Percentiles rank a stretch among this genome's conserved stretches.
phyloP scores from a whole-genome alignment of 2,797 vertebrate genomes.

The Aviceda leuphotes region DNA sequence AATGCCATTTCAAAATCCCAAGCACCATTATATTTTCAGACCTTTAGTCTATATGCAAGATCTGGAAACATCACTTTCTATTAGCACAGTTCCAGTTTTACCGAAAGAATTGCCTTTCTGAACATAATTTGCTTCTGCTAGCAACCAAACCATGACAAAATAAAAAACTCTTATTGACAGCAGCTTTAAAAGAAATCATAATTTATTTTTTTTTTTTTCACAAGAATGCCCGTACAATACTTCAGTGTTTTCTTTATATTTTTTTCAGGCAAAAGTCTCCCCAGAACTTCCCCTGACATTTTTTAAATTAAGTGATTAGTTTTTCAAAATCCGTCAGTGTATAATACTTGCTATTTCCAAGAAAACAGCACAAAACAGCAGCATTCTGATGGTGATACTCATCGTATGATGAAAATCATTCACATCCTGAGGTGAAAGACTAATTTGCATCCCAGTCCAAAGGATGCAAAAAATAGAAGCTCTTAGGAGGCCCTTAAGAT shows the following conservation, averaged over 20 bases:
- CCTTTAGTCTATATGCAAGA: background rate
- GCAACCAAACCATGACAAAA: background rate
- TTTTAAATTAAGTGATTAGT: accelerated
- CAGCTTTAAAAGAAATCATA: background rate
- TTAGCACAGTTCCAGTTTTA: background rate
- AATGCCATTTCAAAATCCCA: background rate
- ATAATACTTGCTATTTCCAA: background rate
- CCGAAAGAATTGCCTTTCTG: background rate
- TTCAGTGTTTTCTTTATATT: background rate
- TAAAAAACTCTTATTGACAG: background rate
- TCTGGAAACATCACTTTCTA: background rate
- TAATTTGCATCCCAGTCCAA: background rate
- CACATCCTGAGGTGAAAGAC: background rate
- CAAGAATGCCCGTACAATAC: background rate
- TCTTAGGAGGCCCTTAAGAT: background rate
- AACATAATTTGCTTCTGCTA: background rate
- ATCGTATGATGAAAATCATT: background rate
- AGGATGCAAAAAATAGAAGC: background rate
- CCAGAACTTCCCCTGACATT: background rate
- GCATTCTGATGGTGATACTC: background rate
- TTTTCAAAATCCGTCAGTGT: background rate
- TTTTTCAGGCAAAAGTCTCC: background rate
- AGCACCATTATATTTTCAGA: background rate
- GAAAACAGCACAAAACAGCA: background rate
- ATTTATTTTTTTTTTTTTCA: background rate